Percentiles rank a stretch among this genome's conserved stretches.
Conservation (phyloP, 2,888 invertebrate species). For the Agriopis leucophaearia region DNA sequence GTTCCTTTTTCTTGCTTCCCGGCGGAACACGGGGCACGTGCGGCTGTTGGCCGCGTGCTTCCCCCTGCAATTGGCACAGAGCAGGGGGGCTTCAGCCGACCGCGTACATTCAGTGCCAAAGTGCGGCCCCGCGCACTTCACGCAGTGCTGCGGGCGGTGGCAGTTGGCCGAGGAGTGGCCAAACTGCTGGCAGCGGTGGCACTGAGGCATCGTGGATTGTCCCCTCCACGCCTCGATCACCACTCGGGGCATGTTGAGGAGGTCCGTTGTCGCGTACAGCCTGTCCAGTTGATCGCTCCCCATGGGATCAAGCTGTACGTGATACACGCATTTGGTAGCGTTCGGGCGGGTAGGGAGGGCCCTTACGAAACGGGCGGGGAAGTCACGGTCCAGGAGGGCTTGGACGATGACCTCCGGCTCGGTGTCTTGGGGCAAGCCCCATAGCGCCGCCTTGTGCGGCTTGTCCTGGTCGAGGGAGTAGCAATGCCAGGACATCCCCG, state of each 20-base stretch:
- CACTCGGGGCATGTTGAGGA: not conserved
- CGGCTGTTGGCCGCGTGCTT: conserved; percentile 33
- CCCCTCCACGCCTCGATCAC: conserved; percentile 8
- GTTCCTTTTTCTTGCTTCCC: conserved; percentile 21
- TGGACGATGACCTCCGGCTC: not conserved
- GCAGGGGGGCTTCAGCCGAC: conserved; percentile 15
- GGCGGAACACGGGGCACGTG: conserved; percentile 3
- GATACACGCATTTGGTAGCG: not conserved
- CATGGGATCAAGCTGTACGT: not conserved
- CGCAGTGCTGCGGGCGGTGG: conserved; percentile 17
- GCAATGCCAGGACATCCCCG: not conserved
- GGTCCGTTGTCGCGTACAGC: not conserved
- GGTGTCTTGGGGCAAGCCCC: not conserved
- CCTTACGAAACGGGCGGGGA: not conserved
- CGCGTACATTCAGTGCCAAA: conserved; percentile 29
- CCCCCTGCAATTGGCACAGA: conserved; percentile 37
- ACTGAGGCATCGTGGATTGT: not conserved
- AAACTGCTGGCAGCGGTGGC: conserved; percentile 5
- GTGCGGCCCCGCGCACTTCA: conserved; percentile 29
- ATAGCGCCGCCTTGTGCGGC: not conserved
- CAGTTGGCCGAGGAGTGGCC: conserved; percentile 4
- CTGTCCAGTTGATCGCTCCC: not conserved
- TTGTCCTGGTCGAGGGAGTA: not conserved
- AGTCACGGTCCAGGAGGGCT: not conserved
- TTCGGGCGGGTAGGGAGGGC: not conserved